Conservation (phyloP, 2,797 vertebrate genomes). For the Harpagifer antarcticus region DNA sequence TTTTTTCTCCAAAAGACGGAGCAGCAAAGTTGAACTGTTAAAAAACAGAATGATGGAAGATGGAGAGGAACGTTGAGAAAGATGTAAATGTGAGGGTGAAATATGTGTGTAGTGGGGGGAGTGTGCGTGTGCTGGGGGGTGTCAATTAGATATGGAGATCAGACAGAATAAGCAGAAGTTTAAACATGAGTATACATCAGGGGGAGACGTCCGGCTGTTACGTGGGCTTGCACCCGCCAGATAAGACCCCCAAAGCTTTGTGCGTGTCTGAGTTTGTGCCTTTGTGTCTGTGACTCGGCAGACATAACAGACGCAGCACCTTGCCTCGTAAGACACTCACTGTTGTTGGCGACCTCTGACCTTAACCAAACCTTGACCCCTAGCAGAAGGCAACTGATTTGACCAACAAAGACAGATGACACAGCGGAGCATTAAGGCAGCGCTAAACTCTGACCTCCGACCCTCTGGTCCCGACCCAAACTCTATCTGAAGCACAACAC, state of each 20-base stretch:
- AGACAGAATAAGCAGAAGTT: conserved; percentile 79
- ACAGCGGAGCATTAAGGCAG: conserved; percentile 47
- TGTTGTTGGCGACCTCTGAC: conserved; percentile 81
- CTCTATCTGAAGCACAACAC: conserved; percentile 67
- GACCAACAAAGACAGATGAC: conserved; percentile 69
- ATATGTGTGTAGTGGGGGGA: conserved; percentile 34
- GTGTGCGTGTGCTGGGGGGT: conserved; percentile 41
- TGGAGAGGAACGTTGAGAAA: neutral
- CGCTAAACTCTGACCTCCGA: conserved; percentile 59
- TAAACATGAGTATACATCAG: conserved; percentile 73
- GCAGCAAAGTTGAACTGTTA: conserved; percentile 8
- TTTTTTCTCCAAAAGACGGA: conserved; percentile 16
- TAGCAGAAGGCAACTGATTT: conserved; percentile 79
- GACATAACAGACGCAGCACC: conserved; percentile 72
- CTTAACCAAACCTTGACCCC: conserved; percentile 85
- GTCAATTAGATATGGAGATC: conserved; percentile 88
- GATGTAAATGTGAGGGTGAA: conserved; percentile 17
- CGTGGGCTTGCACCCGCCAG: conserved; percentile 67
- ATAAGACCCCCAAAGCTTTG: conserved; percentile 68
- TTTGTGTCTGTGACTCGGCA: conserved; percentile 69
- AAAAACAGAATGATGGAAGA: neutral
- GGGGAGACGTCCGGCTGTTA: conserved; percentile 70
- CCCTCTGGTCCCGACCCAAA: conserved; percentile 47
- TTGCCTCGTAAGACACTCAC: conserved; percentile 60
- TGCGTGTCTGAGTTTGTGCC: conserved; percentile 40